Conservation (phyloP, 2,888 invertebrate genomes). For the Xanthia icteritia region DNA sequence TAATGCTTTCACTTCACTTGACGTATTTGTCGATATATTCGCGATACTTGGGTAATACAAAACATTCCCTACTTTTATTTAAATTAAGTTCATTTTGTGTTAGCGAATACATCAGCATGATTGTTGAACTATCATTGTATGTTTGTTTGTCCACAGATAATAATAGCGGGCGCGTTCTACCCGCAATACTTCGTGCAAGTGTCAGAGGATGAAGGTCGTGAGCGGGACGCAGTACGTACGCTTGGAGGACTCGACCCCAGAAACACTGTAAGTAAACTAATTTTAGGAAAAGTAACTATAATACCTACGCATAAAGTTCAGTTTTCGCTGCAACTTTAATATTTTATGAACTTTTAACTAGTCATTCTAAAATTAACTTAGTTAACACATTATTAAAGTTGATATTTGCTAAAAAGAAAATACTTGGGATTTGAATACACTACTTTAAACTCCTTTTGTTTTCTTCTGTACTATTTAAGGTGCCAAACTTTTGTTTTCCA, state of each 20-base stretch:
- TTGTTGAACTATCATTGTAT: neutral
- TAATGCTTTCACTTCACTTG: neutral
- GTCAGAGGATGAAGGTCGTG: conserved; percentile 90
- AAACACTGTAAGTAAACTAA: conserved; percentile 89
- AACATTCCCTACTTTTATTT: too few relatives aligned
- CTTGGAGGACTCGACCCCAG: conserved; percentile 94
- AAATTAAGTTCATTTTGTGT: neutral
- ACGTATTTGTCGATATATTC: neutral
- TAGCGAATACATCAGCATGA: neutral
- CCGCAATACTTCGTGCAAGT: conserved; percentile 95
- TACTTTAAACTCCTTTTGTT: neutral
- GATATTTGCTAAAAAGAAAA: neutral
- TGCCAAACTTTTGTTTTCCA: neutral
- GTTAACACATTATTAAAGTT: neutral
- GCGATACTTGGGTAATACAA: neutral
- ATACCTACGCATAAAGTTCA: neutral
- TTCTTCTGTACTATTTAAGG: neutral
- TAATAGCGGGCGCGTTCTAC: conserved; percentile 97
- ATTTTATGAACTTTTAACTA: neutral
- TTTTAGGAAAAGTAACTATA: neutral
- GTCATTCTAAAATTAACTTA: neutral
- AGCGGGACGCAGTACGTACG: conserved; percentile 91
- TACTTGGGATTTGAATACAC: neutral
- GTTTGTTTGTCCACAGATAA: conserved; percentile 86
- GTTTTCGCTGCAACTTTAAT: neutral